Evolutionary conservation across 2,888 invertebrate species (phyloP).

Genomic region (Candidula unifasciata): DNA sequence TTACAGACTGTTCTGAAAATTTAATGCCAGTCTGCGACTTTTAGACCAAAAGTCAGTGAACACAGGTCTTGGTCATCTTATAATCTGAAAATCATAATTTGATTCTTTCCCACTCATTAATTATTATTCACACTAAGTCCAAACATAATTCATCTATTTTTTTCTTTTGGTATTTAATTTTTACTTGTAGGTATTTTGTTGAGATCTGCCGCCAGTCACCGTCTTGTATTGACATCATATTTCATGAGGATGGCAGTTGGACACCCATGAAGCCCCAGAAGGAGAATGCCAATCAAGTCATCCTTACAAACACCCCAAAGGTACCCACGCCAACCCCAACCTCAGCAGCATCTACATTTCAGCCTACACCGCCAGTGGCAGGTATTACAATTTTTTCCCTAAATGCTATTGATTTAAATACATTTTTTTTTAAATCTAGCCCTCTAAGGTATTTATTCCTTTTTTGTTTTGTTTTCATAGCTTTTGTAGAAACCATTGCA

Average conservation of each 20-base stretch:
- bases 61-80: no score
- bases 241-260: constrained; percentile 78
- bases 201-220: constrained; percentile 76
- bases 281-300: constrained; percentile 67
- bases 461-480: no score
- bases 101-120: no score
- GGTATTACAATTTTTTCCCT: background rate
- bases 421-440: background rate
- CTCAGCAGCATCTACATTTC: constrained; percentile 35
- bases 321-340: constrained; percentile 13
- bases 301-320: constrained; percentile 48
- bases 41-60: no score
- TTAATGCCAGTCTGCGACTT: no score
- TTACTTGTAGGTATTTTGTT: constrained; percentile 75
- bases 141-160: no score
- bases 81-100: no score
- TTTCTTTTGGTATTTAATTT: background rate
- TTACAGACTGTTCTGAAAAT: no score
- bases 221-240: constrained; percentile 77
- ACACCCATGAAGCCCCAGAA: constrained; percentile 71
- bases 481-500: no score
- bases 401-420: background rate
- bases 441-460: no score
- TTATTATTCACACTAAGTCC: no score
- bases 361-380: background rate